Conservation (phyloP, 2,797 vertebrate genomes). For the Falco naumanni region DNA sequence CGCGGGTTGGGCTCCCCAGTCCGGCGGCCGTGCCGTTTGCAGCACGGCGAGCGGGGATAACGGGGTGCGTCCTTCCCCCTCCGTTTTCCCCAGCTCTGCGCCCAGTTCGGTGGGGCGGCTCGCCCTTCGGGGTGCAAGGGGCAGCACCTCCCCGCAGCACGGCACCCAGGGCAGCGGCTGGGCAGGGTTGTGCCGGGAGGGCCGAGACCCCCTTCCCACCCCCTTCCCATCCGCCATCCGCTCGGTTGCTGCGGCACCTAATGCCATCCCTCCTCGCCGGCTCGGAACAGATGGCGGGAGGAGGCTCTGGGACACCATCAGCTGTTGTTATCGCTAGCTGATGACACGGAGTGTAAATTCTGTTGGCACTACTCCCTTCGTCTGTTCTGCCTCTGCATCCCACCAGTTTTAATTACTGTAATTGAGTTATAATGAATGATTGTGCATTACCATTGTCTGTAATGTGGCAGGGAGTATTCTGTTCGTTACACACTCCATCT, state of each 20-base stretch:
- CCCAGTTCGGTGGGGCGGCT: accelerated
- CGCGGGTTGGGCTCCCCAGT: not conserved
- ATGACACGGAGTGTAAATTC: constrained; percentile 73
- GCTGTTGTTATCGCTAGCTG: constrained; percentile 75
- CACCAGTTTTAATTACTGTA: constrained; percentile 81
- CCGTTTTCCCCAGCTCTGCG: accelerated
- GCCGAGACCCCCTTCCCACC: not conserved
- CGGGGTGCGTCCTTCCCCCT: not conserved
- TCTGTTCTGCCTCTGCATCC: constrained; percentile 74
- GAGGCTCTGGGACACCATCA: constrained; percentile 55
- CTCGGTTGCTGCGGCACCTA: not conserved
- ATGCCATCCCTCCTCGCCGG: not conserved
- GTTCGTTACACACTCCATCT: constrained; percentile 21
- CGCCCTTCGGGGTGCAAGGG: not conserved
- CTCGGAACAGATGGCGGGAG: constrained; percentile 78
- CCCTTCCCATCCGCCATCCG: not conserved
- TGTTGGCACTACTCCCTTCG: constrained; percentile 73
- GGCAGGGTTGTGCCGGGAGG: not conserved
- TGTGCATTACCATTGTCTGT: constrained; percentile 65
- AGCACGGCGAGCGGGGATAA: accelerated
- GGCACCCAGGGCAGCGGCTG: not conserved
- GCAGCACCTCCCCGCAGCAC: not conserved
- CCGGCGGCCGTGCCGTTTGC: accelerated
- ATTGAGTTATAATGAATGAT: constrained; percentile 81
- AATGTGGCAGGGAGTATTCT: constrained; percentile 40